Evolutionary conservation across 2,113 vertebrate genomes (phyloP).

Genomic region (Malurus cyaneus): DNA sequence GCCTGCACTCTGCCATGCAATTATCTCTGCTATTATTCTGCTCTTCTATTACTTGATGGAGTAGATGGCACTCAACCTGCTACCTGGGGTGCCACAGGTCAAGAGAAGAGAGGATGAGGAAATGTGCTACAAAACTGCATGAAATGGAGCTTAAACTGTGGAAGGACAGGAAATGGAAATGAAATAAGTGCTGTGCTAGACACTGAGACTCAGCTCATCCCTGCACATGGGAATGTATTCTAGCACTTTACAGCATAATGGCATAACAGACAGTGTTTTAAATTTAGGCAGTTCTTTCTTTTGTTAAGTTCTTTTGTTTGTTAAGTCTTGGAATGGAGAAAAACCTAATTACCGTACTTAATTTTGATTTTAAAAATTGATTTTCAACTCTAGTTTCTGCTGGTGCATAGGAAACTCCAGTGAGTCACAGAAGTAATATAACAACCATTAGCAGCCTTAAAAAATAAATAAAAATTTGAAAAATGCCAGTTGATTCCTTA

Average conservation of each 20-base stretch:
- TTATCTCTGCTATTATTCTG: neutral
- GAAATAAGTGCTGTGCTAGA: neutral
- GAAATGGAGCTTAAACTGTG: neutral
- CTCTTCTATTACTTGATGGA: neutral
- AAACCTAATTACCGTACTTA: slow-evolving; percentile 61
- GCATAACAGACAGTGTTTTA: neutral
- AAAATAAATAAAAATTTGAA: neutral
- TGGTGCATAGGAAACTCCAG: slow-evolving; percentile 46
- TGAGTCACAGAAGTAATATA: slow-evolving; percentile 27
- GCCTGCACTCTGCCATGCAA: neutral
- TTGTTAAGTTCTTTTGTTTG: slow-evolving; percentile 21
- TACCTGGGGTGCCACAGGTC: neutral
- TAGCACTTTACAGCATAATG: neutral
- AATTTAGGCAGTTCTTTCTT: slow-evolving; percentile 13
- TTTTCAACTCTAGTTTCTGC: slow-evolving; percentile 66
- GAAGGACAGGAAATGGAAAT: neutral
- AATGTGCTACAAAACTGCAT: neutral
- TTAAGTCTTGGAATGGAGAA: slow-evolving; percentile 27
- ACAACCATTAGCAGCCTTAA: slow-evolving; percentile 1
- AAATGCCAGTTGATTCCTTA: neutral
- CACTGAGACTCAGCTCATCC: neutral
- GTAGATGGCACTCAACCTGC: neutral
- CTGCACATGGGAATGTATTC: neutral
- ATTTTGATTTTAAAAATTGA: slow-evolving; percentile 74
- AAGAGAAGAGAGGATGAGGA: neutral